A percentile compares a stretch with the other conserved stretches of the same genome.
phyloP scores from a whole-genome alignment of 1,140 invertebrate genomes.

The Panulirus ornatus region DNA sequence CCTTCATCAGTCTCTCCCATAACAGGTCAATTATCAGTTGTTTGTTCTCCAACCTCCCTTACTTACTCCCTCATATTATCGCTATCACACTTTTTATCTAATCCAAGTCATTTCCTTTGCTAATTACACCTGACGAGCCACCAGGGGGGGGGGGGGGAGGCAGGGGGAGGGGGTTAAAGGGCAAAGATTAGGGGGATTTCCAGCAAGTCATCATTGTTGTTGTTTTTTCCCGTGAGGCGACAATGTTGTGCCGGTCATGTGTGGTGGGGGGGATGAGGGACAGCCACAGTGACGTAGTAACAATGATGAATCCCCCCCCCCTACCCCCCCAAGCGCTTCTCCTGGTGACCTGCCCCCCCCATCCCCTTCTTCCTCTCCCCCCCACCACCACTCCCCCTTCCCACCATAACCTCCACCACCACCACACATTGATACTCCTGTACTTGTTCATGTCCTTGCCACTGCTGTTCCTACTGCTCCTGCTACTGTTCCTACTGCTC shows the following conservation, averaged over 20 bases:
- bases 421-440: background rate
- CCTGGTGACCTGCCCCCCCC: background rate
- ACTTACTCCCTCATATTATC: slow-evolving; percentile 31
- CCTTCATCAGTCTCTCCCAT: slow-evolving; percentile 18
- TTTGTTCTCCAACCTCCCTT: slow-evolving; percentile 39
- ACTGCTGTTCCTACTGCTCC: background rate
- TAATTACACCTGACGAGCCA: slow-evolving; percentile 58
- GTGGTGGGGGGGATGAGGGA: no score
- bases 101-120: slow-evolving; percentile 57
- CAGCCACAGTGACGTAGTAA: background rate
- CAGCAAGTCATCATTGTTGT: no score
- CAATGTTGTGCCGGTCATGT: no score
- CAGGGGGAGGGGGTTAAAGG: background rate
- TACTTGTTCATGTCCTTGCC: background rate
- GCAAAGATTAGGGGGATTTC: background rate
- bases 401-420: background rate
- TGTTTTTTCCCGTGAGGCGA: no score
- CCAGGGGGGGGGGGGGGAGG: background rate
- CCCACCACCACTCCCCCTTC: background rate
- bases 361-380: background rate
- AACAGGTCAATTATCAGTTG: slow-evolving; percentile 52
- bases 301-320: no score
- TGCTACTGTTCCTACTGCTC: background rate
- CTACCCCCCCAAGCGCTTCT: background rate
- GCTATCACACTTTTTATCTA: slow-evolving; percentile 61